Conservation (phyloP, 2,113 vertebrate species). For the Nanorana parkeri region DNA sequence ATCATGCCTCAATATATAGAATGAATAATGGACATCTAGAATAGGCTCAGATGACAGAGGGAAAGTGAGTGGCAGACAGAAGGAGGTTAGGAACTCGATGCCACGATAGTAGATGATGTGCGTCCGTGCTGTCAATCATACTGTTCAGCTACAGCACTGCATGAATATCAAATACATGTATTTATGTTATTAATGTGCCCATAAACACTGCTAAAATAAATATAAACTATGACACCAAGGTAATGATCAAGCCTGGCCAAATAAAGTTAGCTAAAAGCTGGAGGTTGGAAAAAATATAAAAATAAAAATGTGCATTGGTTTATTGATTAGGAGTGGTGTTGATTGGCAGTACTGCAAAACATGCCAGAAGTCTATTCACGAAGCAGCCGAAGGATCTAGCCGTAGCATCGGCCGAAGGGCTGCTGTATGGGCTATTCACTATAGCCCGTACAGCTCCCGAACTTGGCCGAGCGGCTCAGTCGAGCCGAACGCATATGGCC, state of each 20-base stretch:
- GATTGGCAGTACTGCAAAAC: neutral
- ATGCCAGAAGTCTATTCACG: too few species aligned
- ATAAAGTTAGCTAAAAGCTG: neutral
- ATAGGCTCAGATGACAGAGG: conserved; percentile 67
- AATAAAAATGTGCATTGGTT: neutral
- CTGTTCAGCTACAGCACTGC: conserved; percentile 54
- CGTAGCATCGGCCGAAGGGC: too few species aligned
- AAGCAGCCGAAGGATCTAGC: too few species aligned
- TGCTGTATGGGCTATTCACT: too few species aligned
- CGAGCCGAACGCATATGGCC: too few species aligned
- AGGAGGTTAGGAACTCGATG: conserved; percentile 63
- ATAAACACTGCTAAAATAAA: neutral
- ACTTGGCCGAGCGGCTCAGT: too few species aligned
- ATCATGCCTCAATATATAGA: conserved; percentile 72
- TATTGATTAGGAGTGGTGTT: neutral
- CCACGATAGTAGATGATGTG: conserved; percentile 63
- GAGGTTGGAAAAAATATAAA: neutral
- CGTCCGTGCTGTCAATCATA: conserved; percentile 68
- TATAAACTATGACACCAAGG: neutral
- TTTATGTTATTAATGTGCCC: conserved; percentile 4
- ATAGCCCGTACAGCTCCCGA: too few species aligned
- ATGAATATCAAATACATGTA: conserved; percentile 73
- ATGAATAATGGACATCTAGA: conserved; percentile 67
- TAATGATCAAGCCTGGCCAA: neutral
- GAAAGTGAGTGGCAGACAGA: conserved; percentile 68